Base-by-base conservation (phyloP, 2,797 vertebrate genomes). In the Cirrhinus mrigala region DNA sequence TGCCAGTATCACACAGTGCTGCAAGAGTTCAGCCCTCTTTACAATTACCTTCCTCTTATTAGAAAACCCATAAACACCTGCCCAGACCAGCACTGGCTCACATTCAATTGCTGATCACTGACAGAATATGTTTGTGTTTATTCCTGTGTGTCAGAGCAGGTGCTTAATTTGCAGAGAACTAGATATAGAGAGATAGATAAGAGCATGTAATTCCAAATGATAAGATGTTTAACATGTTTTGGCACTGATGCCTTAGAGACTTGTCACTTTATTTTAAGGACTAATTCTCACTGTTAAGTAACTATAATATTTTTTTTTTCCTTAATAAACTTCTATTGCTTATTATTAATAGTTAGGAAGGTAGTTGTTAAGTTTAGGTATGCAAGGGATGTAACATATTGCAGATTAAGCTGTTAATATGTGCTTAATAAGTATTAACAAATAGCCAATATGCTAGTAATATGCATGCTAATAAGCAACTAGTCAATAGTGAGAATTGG, bases 1-100 rank as follows among this genome's bases (percentile, higher is more conserved):
- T 58, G 82, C 73, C 6, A 84, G 86, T 64, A 16, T 83, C 46
- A 86, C 90, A 91, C 91, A 80, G 86, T 88, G 87, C 50, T 54
- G 24, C 56, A 81, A 44, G 18, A 76, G 48, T 44, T 56, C 46
- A 58, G 10, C n/a, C 70, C 64, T 64, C 80, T 79, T 46, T 81
- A 89, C 62, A 73, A 83, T 85, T 78, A 85, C 58, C 48, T 82
- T 27, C 50, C 5, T 20, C 12, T 71, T 56, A 44, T 33, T 37
- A 10, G 11, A 44, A 29, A 75, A 48, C 69, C 64, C 16, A 10
- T 37, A 29, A 20, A 71, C 75, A 85, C 66, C 71, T 81, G 74
- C 71, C 11, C 37, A 71, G 20, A 50, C 7, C 66, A 27, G 62
- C 11, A 12, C 22, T n/a, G 54, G 11, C 74, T 37, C 18, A 37